These are phyloP conservation scores for Lerista edwardsae DNA, from an alignment of 2,797 vertebrate species.

Conservation along the genomic window DNA sequence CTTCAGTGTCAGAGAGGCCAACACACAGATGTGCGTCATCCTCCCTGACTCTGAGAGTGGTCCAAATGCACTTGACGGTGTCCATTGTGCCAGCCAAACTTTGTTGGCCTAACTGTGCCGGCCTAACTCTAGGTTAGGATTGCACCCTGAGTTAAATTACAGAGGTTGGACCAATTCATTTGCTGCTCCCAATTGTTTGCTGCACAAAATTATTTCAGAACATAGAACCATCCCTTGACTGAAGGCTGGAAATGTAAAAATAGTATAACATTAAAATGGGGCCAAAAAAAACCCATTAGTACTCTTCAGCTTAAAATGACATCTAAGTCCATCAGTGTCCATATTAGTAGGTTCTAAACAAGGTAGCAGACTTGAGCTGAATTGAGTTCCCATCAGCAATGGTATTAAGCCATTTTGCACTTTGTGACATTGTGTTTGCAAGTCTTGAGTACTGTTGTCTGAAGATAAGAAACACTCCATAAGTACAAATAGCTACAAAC, in stretches of 20 bases:
- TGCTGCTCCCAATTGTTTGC: background rate
- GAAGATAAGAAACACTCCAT: conserved; percentile 11
- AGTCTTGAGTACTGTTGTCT: conserved; percentile 32
- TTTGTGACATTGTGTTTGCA: background rate
- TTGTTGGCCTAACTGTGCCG: too few species aligned
- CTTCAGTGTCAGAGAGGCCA: too few species aligned
- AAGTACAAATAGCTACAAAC: conserved; percentile 3
- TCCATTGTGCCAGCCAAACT: too few species aligned
- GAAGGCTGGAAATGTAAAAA: background rate
- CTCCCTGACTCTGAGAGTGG: too few species aligned
- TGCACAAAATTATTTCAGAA: background rate
- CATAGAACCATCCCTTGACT: background rate
- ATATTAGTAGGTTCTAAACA: background rate
- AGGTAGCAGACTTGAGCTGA: background rate
- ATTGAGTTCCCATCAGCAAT: background rate
- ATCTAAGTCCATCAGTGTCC: background rate
- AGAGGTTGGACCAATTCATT: background rate
- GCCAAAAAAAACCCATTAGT: background rate
- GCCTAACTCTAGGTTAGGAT: too few species aligned
- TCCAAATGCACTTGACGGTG: too few species aligned
- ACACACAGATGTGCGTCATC: too few species aligned
- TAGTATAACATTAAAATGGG: background rate
- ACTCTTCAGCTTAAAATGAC: background rate
- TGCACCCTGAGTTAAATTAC: too few species aligned
- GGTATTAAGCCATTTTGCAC: background rate